A percentile compares a stretch with the other conserved stretches of the same genome.
Evolutionary conservation across 2,888 invertebrate species (phyloP).

Genomic region (Eristalinus aeneus): DNA sequence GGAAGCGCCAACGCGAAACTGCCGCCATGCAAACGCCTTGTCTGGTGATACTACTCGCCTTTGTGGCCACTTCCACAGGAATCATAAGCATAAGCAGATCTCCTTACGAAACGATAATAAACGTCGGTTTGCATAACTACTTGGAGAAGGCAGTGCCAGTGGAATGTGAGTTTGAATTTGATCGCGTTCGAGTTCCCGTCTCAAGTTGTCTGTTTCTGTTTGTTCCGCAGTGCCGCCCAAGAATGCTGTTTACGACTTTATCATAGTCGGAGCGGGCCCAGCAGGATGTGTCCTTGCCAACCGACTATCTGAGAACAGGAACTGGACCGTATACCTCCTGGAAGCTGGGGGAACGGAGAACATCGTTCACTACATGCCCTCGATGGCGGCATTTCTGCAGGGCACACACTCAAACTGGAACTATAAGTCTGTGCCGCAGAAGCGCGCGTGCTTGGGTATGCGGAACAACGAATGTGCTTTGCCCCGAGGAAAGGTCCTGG

Average conservation of each 20-base stretch:
- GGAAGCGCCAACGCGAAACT: constrained; percentile 6
- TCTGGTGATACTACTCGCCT: constrained; percentile 11
- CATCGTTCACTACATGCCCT: constrained; percentile 77
- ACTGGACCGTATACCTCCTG: constrained; percentile 81
- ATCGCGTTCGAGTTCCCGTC: neutral
- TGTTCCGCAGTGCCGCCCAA: constrained; percentile 87
- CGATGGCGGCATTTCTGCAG: constrained; percentile 77
- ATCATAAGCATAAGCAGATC: neutral
- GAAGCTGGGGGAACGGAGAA: constrained; percentile 82
- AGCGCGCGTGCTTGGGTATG: constrained; percentile 83
- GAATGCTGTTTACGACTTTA: constrained; percentile 88
- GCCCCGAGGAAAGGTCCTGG: constrained; percentile 83
- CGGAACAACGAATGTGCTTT: constrained; percentile 78
- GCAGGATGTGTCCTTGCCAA: constrained; percentile 84
- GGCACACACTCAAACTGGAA: constrained; percentile 85
- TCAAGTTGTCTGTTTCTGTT: neutral
- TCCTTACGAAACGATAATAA: constrained; percentile 29
- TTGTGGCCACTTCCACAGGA: neutral
- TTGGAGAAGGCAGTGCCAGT: constrained; percentile 41
- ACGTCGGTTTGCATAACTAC: constrained; percentile 59
- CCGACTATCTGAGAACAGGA: constrained; percentile 79
- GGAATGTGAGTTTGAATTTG: constrained; percentile 27
- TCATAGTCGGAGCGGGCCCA: constrained; percentile 92
- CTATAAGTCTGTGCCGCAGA: constrained; percentile 85
- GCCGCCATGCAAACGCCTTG: constrained; percentile 15